Evolutionary conservation across 2,888 invertebrate genomes (phyloP), one percentile per base, ranked within the genome.

Genomic region (Platypus cylindrus): DNA sequence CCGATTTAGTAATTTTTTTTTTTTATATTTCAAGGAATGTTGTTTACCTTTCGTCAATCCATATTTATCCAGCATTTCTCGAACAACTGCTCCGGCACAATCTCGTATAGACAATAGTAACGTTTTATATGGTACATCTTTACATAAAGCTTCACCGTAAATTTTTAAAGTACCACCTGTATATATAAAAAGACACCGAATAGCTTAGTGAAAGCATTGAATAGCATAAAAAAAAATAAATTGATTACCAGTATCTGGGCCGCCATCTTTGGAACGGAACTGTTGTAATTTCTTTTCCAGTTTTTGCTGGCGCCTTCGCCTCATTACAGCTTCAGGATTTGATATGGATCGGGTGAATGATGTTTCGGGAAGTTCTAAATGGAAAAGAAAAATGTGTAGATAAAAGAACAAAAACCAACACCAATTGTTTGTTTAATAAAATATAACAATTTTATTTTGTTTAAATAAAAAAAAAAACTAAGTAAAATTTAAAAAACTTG

Each of bases 311-410:
- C 98, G 69, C 34, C 95, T 71, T 32, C 95, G 76, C 44, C 94
- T 74, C 98, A 99, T 98, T 50, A 99, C 98, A 41, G 95, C 94
- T 69, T 98, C 98, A 3, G 98, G 98, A 69, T 98, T 99, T 44
- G 95, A 97, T 59, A 99, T 98, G 52, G 94, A 95, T 53, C 98
- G 75, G 30, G 97, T 98, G 65, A 98, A 98, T 51, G 91, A 94
- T 32, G 94, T 95, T 66, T 97, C 94, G 16, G 97, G 97, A 50
- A 97, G 65, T 67, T 95, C 95, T 78, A 65, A 20, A 59, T n/a
- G n/a, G n/a, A n/a, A n/a, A 59, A 44, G n/a, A n/a, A n/a, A n/a
- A n/a, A n/a, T n/a, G n/a, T n/a, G n/a, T n/a, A n/a, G n/a, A n/a
- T n/a, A n/a, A n/a, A n/a, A n/a, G n/a, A 40, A 43, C 32, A 44